Conservation (phyloP, 2,888 invertebrate species). For the Agrotis ipsilon region DNA sequence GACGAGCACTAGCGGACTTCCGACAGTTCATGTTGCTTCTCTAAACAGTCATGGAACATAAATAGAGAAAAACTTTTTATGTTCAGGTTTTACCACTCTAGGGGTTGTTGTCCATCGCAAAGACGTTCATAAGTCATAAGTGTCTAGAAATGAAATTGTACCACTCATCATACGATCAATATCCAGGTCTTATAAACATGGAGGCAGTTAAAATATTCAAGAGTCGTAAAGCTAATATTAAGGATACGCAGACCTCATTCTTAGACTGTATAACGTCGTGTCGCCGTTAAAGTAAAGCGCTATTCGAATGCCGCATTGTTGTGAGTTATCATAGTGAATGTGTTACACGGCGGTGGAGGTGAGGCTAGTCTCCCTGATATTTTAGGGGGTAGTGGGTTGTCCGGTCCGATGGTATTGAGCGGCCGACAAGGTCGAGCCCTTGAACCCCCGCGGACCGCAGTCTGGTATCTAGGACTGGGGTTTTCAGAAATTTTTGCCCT, state of each 20-base stretch:
- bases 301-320: slow-evolving; percentile 71
- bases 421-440: slow-evolving; percentile 96
- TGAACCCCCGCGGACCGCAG: slow-evolving; percentile 92
- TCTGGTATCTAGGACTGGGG: slow-evolving; percentile 71
- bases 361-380: slow-evolving; percentile 41
- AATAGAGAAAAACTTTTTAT: neutral
- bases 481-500: slow-evolving; percentile 64
- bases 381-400: slow-evolving; percentile 79
- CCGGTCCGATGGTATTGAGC: slow-evolving; percentile 95
- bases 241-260: slow-evolving; percentile 22
- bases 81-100: neutral
- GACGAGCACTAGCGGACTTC: slow-evolving; percentile 59
- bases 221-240: slow-evolving; percentile 29
- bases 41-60: slow-evolving; percentile 9
- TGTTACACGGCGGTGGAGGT: slow-evolving; percentile 63
- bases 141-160: neutral
- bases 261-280: slow-evolving; percentile 18
- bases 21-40: slow-evolving; percentile 51
- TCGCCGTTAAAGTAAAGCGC: slow-evolving; percentile 47
- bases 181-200: neutral
- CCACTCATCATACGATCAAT: slow-evolving; percentile 17
- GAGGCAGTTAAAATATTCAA: slow-evolving; percentile 26
- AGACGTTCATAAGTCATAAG: neutral
- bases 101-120: no score
- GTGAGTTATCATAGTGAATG: slow-evolving; percentile 64